Evolutionary conservation across 64 coral and sea anemone genomes (phyloP), one percentile per base, ranked within the genome.

Genomic region (Dendronephthya gigantea): DNA sequence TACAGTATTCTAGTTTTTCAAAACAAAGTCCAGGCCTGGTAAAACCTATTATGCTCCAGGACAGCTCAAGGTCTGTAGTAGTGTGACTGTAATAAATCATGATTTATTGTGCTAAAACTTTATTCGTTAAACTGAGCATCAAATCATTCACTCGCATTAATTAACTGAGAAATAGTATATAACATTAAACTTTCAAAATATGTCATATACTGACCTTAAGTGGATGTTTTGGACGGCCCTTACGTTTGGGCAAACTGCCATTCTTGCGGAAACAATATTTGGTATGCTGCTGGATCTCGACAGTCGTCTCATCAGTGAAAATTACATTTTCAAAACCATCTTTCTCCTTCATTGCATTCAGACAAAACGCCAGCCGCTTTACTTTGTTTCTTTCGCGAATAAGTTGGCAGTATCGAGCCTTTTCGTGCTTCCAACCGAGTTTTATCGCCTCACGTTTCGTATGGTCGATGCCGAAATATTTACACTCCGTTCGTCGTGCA

Each of bases 281-380:
- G 7, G 66, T 32, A 32, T 70, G 27, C 30, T 70, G 66, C n/a
- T 70, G 19, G 30, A 70, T 70, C 27, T 70, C 19, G n/a, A 70
- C 66, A 70, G 9, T 70, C 9, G 66, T 70, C 66, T 70, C 66
- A n/a, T 70, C 66, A 7, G 66, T 32, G 30, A 70, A 70, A 70
- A 70, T 70, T 32, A 70, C 66, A 70, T 70, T n/a, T n/a, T 70
- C 30, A n/a, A 70, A 70, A n/a, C 27, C 66, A 32, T 70, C 66
- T 70, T 70, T 70, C 30, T 11, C n/a, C n/a, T 70, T 70, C 66
- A 70, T 25, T 7, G 66, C 66, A 12, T 22, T 70, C 30, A 70
- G n/a, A n/a, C 66, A 70, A 32, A 70, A 70, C 19, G 30, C 30
- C 30, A 70, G 66, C 66, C 66, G 66, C 30, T 70, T 70, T 70